These are phyloP conservation scores for Deilephila porcellus DNA, from an alignment of 2,888 invertebrate genomes.

Conservation along the genomic window DNA sequence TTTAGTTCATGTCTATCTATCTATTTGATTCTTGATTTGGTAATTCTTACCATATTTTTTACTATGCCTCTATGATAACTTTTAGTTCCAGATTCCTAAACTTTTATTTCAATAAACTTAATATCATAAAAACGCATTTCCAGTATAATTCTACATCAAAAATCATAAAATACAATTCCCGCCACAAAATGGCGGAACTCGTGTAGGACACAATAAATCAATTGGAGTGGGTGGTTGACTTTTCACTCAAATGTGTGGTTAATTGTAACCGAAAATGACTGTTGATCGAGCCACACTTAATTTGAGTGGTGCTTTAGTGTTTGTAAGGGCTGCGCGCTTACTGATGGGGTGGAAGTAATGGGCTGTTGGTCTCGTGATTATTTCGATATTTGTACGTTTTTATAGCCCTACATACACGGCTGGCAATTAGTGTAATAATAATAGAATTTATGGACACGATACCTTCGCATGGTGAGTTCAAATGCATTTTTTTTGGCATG, in stretches of 20 bases:
- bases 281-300: constrained; percentile 85
- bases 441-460: constrained; percentile 3
- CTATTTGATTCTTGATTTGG: no score
- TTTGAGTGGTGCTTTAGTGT: constrained; percentile 81
- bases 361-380: constrained; percentile 71
- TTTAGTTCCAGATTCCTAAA: background rate
- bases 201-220: constrained; percentile 82
- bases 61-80: background rate
- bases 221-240: constrained; percentile 85
- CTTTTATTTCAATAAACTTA: background rate
- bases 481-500: background rate
- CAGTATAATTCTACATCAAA: constrained; percentile 44
- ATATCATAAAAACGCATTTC: constrained; percentile 41
- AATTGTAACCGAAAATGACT: constrained; percentile 85
- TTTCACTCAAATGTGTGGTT: constrained; percentile 85
- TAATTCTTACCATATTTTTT: no score
- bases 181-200: constrained; percentile 81
- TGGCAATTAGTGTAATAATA: constrained; percentile 17
- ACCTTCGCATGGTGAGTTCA: background rate
- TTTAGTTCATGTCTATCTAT: no score
- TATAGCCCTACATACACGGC: background rate
- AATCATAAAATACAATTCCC: constrained; percentile 63
- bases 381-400: constrained; percentile 31
- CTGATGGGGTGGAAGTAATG: constrained; percentile 72
- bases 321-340: constrained; percentile 65